Evolutionary conservation across 1,140 invertebrate genomes (phyloP).

Genomic region (Zaprionus camerounensis): DNA sequence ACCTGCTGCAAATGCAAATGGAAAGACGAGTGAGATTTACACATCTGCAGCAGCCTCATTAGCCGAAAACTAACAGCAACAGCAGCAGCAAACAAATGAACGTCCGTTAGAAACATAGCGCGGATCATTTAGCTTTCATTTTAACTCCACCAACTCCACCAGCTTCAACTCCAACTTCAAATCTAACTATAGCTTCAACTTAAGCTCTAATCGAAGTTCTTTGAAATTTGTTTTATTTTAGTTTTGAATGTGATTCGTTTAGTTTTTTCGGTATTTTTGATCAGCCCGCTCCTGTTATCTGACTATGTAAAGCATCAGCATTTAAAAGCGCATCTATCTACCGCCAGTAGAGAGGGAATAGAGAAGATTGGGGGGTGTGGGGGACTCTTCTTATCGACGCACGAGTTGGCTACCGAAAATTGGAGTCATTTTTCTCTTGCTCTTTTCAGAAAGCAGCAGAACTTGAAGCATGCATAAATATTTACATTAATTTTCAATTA

Average conservation of each 20-base stretch:
- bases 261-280: constrained; percentile 35
- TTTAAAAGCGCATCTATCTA: constrained; percentile 73
- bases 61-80: constrained; percentile 15
- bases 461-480: constrained; percentile 55
- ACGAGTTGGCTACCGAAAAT: constrained; percentile 68
- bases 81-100: constrained; percentile 11
- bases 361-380: not conserved
- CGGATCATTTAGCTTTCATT: constrained; percentile 21
- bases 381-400: constrained; percentile 42
- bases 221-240: not conserved
- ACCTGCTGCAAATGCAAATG: constrained; percentile 34
- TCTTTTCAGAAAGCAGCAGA: constrained; percentile 20
- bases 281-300: constrained; percentile 60
- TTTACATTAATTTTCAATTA: constrained; percentile 81
- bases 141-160: too few species aligned
- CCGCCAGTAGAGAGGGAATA: not conserved
- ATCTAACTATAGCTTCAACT: not conserved
- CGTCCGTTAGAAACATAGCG: constrained; percentile 48
- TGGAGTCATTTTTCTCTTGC: constrained; percentile 42
- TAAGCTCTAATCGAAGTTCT: not conserved
- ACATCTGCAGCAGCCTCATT: constrained; percentile 45
- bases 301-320: constrained; percentile 49
- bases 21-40: constrained; percentile 32
- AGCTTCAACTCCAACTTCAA: not conserved
- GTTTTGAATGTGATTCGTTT: constrained; percentile 18